Evolutionary conservation across 1,140 invertebrate species (phyloP).

Genomic region (Formica selysi): DNA sequence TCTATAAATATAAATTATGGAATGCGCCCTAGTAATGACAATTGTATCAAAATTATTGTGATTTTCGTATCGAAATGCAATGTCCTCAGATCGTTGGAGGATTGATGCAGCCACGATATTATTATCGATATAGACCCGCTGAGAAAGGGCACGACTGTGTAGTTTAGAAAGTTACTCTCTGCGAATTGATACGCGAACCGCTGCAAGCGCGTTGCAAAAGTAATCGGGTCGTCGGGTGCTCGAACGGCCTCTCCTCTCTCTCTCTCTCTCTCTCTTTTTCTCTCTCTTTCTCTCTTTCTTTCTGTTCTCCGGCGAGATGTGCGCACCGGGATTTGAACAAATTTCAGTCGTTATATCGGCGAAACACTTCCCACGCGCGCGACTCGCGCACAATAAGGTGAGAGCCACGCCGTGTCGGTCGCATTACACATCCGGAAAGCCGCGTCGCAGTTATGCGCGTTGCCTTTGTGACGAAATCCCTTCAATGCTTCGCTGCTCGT

Average conservation of each 20-base stretch:
- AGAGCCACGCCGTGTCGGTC: conserved; percentile 53
- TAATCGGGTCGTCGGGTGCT: conserved; percentile 47
- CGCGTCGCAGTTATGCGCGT: conserved; percentile 40
- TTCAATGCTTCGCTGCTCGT: conserved; percentile 34
- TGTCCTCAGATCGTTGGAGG: not conserved
- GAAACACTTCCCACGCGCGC: conserved; percentile 59
- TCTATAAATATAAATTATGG: not conserved
- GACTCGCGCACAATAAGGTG: conserved; percentile 47
- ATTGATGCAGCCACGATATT: not conserved
- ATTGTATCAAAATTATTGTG: not conserved
- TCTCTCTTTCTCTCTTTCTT: conserved; percentile 2
- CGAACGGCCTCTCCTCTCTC: conserved; percentile 24
- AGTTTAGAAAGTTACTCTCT: conserved; percentile 41
- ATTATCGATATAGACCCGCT: conserved; percentile 13
- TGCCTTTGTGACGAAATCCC: conserved; percentile 46
- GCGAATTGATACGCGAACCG: conserved; percentile 32
- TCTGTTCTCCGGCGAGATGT: not conserved
- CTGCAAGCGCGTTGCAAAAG: conserved; percentile 29
- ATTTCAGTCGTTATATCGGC: conserved; percentile 52
- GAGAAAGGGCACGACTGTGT: conserved; percentile 40
- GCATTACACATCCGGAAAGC: conserved; percentile 54
- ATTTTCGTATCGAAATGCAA: not conserved
- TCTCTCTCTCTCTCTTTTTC: not conserved
- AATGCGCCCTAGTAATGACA: not conserved
- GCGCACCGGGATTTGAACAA: conserved; percentile 7